phyloP scores from a whole-genome alignment of 2,113 vertebrate species.

The Naja naja region DNA sequence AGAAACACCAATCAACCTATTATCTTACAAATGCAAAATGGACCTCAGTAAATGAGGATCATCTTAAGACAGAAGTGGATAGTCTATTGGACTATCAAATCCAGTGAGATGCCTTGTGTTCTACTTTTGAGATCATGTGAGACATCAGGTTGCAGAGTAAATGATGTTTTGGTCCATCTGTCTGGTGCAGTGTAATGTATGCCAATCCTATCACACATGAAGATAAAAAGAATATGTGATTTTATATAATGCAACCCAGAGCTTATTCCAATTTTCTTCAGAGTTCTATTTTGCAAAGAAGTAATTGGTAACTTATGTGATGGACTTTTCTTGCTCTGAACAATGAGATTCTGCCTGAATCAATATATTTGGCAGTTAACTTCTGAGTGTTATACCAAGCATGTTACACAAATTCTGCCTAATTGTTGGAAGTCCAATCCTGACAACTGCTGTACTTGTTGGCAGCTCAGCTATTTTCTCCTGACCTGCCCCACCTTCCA shows the following conservation, averaged over 20 bases:
- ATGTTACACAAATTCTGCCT: not conserved
- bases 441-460: not conserved
- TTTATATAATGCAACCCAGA: not conserved
- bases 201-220: not conserved
- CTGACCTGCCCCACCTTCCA: not conserved
- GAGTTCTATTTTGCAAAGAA: not conserved
- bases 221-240: not conserved
- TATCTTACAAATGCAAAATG: not conserved
- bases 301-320: not conserved
- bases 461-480: not conserved
- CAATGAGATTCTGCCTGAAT: not conserved
- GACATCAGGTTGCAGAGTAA: not conserved
- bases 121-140: not conserved
- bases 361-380: not conserved
- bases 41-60: not conserved
- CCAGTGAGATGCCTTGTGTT: not conserved
- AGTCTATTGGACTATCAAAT: not conserved
- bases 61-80: not conserved
- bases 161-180: not conserved
- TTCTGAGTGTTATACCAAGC: not conserved
- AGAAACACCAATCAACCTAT: not conserved
- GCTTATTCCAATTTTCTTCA: not conserved
- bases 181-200: not conserved
- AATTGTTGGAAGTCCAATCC: not conserved
- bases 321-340: not conserved